Base-by-base conservation (phyloP, 1,140 invertebrate genomes). In the Penaeus vannamei region DNA sequence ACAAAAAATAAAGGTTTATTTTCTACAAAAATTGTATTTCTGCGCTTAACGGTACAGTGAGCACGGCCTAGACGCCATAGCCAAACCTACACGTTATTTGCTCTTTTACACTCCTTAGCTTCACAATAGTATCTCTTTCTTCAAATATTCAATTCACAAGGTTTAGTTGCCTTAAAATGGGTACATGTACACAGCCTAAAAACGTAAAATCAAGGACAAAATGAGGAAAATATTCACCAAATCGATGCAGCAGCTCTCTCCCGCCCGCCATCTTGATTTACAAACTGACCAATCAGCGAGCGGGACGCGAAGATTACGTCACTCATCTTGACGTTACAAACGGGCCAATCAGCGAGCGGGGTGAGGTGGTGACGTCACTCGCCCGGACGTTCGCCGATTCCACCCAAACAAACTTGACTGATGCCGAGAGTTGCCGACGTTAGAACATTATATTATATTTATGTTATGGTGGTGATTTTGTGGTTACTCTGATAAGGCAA, bases 211-310 rank as follows among this genome's bases (percentile, higher is more conserved):
- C 59, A 79, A n/a, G 62, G 60, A 64, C n/a, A 83, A 23, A 79
- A 80, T 12, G 32, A 23, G 2, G 87, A 79, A 32, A 76, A 89
- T 89, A 89, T 64, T 89, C 61, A 89, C 87, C 87, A 46, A 80
- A 76, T 84, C 81, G 76, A 84, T 79, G 81, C 22, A 85, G 87
- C 82, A 79, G 87, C 82, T 36, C 82, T 85, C 82, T 61, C 36
- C 87, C 60, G 36, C 87, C 87, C 82, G 87, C 87, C 87, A 89
- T 89, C 87, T 89, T 89, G 87, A 89, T 84, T 89, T 84, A 89
- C 87, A 89, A 89, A 89, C 87, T 89, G 82, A 46, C 87, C 87
- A 89, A 89, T 89, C 81, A 89, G 87, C 53, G 60, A 5, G 72
- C 59, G 82, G 82, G 82, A 20, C 69, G 46, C 8, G 26, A 23